Evolutionary conservation across 2,113 vertebrate species (phyloP), one percentile per base, ranked within the genome.

Genomic region (Indicator indicator): DNA sequence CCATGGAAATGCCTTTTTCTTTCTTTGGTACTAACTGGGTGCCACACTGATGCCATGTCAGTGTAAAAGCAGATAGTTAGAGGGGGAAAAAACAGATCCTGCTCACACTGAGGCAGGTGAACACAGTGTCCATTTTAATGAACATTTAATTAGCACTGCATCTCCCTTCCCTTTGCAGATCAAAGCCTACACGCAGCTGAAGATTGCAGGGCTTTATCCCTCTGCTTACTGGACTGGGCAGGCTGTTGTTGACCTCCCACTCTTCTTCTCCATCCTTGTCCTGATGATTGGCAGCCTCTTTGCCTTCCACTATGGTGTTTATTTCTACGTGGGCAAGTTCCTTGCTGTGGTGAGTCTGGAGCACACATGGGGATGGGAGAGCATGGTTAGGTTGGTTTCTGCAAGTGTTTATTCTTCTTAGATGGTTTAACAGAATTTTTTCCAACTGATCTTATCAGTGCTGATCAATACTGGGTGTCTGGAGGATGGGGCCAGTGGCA

Each of bases 201-300:
- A 98, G 46, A 98, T 99, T 92, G 99, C 99, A 0, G 99, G 99
- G n/a, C 97, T 99, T 88, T 93, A 99, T 4, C 99, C 99, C 3
- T 99, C 99, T 0, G 99, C 99, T 0, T 99, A 99, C 97, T 99
- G 99, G 99, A 98, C 98, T 5, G 99, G 99, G 23, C 99, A 99
- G 94, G 99, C 99, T 2, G 72, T 98, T 0, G 96, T 99, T 28
- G 99, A 99, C 87, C 96, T 99, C 30, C 99, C 99, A 0, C 97
- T 99, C 54, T 99, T 98, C 92, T 98, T 98, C 96, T 91, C 98
- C 95, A 97, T 99, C 96, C 98, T 99, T 5, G 89, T 96, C 86
- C 95, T 97, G 92, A 99, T 99, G 99, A 97, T 98, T 14, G 96
- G 97, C 97, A 98, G 98, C 83, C 98, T 99, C 89, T 99, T 99